phyloP scores from a whole-genome alignment of 2,888 invertebrate species.

The Syritta pipiens region DNA sequence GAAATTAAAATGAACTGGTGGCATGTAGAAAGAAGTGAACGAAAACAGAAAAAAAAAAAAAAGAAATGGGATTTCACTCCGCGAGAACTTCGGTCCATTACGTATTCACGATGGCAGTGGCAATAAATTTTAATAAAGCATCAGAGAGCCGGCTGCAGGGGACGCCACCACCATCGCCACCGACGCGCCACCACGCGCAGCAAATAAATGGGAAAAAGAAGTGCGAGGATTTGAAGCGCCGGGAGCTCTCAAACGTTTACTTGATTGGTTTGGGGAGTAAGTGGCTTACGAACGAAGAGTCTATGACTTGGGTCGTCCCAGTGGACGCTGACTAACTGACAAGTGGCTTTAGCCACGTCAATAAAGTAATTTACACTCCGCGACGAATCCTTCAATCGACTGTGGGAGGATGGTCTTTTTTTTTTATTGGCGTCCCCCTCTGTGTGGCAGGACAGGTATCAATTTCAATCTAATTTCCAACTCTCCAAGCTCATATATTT shows the following conservation, averaged over 20 bases:
- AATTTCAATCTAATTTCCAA: slow-evolving; percentile 65
- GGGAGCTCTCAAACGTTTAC: slow-evolving; percentile 54
- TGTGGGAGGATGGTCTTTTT: slow-evolving; percentile 4
- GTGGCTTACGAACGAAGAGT: slow-evolving; percentile 52
- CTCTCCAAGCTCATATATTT: slow-evolving; percentile 43
- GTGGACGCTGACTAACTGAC: slow-evolving; percentile 25
- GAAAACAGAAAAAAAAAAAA: slow-evolving; percentile 7
- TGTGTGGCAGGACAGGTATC: slow-evolving; percentile 50
- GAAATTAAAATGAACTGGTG: slow-evolving; percentile 59
- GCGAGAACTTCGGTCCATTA: slow-evolving; percentile 51
- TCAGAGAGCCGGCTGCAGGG: slow-evolving; percentile 35
- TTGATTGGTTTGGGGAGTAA: slow-evolving; percentile 66
- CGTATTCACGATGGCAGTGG: slow-evolving; percentile 62
- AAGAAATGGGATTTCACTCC: neutral
- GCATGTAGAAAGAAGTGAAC: slow-evolving; percentile 4
- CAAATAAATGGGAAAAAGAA: too few relatives aligned
- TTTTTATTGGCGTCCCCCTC: slow-evolving; percentile 3
- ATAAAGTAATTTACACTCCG: slow-evolving; percentile 63
- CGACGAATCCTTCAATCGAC: slow-evolving; percentile 46
- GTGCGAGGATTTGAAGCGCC: slow-evolving; percentile 41
- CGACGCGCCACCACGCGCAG: too few relatives aligned
- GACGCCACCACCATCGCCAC: too few relatives aligned
- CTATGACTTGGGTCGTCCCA: slow-evolving; percentile 19
- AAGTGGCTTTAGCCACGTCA: slow-evolving; percentile 57
- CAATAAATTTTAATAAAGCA: slow-evolving; percentile 68